Evolutionary conservation across 2,888 invertebrate species (phyloP), one percentile per base, ranked within the genome.

Genomic region (Macropis europaea): DNA sequence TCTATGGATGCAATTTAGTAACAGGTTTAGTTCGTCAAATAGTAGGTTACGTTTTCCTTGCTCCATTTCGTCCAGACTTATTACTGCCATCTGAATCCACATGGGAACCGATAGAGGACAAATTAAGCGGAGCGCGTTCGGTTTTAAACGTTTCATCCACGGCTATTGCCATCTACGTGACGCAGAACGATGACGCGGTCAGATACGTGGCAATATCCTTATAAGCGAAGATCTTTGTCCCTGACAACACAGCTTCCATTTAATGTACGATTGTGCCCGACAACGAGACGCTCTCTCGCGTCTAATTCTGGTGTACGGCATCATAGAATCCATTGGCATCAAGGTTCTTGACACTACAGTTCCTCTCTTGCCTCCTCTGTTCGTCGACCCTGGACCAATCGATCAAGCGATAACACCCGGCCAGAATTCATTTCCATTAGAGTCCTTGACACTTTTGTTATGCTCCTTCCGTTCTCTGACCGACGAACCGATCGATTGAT

Each of bases 401-500:
- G 59, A 63, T 15, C 28, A 24, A 3, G 1, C 52, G 62, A 68
- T 72, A 62, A 36, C 47, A 9, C 7, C 52, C 42, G 48, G 59
- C 28, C 50, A 64, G 67, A 73, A 76, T 70, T 72, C 69, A 45
- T 57, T 68, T 56, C 38, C 61, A 56, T 53, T 28, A 1, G 22
- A 30, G 32, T 62, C 32, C 48, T 67, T 48, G 48, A n/a, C 30
- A 30, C 38, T 57, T 34, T 48, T 47, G 56, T 53, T 61, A 36
- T 34, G 26, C 38, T 17, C n/a, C 28, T 48, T 71, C 54, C 64
- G 56, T 38, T 47, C 24, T 38, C 4, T 26, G 28, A 17, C 32
- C 42, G 40, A 17, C 56, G 57, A 47, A 59, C 57, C 53, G 52
- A 77, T 70, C 63, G 71, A 71, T 48, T 13, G 66, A 77, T 73